These are phyloP conservation scores for Tretioscincus oriximinensis DNA, from an alignment of 2,113 vertebrate genomes.

Conservation along the genomic window DNA sequence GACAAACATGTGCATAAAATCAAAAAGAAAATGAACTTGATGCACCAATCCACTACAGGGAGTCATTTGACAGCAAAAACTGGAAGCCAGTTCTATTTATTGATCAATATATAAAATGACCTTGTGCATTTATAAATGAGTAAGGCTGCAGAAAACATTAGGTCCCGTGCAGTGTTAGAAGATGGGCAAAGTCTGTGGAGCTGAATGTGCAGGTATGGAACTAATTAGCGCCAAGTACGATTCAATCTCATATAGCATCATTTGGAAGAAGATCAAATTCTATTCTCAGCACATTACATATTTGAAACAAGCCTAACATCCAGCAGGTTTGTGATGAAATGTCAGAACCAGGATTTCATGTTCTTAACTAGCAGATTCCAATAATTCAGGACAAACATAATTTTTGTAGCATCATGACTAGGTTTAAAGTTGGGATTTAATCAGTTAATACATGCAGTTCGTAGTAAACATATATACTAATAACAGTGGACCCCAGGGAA, in stretches of 20 bases:
- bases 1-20: slow-evolving; percentile 3
- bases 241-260: not conserved
- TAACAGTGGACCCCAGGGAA: too few relatives aligned
- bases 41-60: slow-evolving; percentile 5
- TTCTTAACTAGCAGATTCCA: not conserved
- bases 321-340: not conserved
- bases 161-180: not conserved
- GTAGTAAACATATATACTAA: not conserved
- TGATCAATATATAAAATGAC: slow-evolving; percentile 19
- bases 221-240: not conserved
- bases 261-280: not conserved
- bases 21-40: slow-evolving; percentile 7
- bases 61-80: slow-evolving; percentile 19
- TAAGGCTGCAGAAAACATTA: not conserved
- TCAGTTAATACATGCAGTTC: not conserved
- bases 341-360: not conserved
- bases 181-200: not conserved
- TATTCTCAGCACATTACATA: not conserved
- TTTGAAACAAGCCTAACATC: not conserved
- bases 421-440: not conserved
- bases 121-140: slow-evolving; percentile 11
- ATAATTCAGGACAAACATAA: not conserved
- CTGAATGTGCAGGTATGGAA: not conserved
- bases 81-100: slow-evolving; percentile 5
- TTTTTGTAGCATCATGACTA: not conserved